Evolutionary conservation across 2,888 invertebrate species (phyloP), one percentile per base, ranked within the genome.

Genomic region (Dendrolimus pini): DNA sequence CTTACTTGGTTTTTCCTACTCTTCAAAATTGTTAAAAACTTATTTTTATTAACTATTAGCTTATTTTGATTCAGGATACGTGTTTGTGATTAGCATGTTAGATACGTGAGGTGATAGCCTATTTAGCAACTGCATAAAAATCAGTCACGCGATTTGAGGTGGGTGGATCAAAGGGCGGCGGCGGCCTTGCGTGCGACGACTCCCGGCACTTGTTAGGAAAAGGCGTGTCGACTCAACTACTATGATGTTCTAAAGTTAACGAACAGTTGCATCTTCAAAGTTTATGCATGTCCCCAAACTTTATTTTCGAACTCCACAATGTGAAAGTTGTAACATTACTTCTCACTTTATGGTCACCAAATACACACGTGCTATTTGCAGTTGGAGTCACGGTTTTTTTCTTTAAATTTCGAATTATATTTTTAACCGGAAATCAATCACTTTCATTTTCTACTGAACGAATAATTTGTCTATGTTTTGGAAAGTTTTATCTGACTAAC

Each of bases 111-210:
- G 56, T 65, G 69, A 66, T 72, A 71, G 66, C 64, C 64, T 70
- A 70, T 66, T 77, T 74, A 77, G 68, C 68, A 78, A 77, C 77
- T 82, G 83, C 80, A 77, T 82, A 74, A 82, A 80, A 82, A 81
- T 70, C 72, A 82, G 87, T 88, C 85, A 87, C 85, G 86, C 86
- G 83, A 86, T 82, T 81, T 83, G 80, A 86, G 85, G 90, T 90
- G 90, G 89, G 90, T 90, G 89, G 90, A 89, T 89, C 89, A 85
- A 89, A 89, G 89, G 89, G 89, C 89, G 89, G 89, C 89, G 72
- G 88, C 83, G 85, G 77, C 87, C 87, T 89, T 88, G 89, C 80
- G 84, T 83, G 81, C 79, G 84, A 86, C 89, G 84, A 89, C 87
- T 89, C 89, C 85, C 86, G 89, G 82, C 86, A 87, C 85, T 89